Evolutionary conservation across 2,113 vertebrate species (phyloP).

Genomic region (Fukomys damarensis): DNA sequence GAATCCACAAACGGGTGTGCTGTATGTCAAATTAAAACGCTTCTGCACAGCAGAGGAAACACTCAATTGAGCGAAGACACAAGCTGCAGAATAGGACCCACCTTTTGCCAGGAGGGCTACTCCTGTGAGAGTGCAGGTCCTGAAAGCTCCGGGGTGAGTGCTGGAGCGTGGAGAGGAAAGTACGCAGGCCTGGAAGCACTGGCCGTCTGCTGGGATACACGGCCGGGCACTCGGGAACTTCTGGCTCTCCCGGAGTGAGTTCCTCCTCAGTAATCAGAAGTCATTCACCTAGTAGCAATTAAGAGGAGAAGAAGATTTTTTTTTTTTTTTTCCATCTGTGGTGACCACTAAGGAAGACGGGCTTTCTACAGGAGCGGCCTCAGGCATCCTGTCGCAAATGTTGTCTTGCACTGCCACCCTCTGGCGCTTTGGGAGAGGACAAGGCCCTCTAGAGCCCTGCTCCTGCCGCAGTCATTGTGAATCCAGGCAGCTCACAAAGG

Average conservation of each 20-base stretch:
- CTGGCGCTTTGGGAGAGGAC: neutral
- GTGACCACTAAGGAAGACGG: conserved; percentile 76
- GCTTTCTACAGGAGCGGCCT: conserved; percentile 57
- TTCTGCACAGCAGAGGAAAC: neutral
- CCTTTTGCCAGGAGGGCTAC: no score
- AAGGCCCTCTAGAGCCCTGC: neutral
- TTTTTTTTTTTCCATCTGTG: conserved; percentile 82
- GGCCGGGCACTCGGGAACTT: fast-evolving
- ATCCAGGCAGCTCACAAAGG: conserved; percentile 90
- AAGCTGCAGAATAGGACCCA: neutral
- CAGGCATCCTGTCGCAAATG: conserved; percentile 54
- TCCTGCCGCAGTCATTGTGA: conserved; percentile 70
- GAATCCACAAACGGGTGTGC: neutral
- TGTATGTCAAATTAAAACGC: neutral
- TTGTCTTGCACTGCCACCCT: conserved; percentile 80
- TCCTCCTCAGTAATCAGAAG: conserved; percentile 70
- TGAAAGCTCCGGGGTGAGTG: neutral
- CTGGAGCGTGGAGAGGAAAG: no score
- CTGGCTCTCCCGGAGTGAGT: neutral
- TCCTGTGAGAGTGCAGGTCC: neutral
- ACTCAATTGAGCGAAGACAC: neutral
- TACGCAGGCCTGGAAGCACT: no score
- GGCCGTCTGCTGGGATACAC: no score
- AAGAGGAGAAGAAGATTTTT: conserved; percentile 85
- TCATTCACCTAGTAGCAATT: conserved; percentile 83